phyloP scores from a whole-genome alignment of 2,113 vertebrate genomes.

The Neofelis nebulosa region DNA sequence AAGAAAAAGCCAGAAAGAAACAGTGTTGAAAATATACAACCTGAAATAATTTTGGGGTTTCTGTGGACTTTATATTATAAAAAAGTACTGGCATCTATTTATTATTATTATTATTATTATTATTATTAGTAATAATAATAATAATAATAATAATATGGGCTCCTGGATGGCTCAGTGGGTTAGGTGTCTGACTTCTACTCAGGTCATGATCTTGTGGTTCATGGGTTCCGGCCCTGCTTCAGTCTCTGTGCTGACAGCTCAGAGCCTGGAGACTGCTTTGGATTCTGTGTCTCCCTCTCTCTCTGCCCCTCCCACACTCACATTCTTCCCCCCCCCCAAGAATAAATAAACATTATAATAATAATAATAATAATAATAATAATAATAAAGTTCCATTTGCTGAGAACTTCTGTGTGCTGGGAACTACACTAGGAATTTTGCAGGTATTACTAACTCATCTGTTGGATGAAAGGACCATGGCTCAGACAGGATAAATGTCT shows the following conservation, averaged over 20 bases:
- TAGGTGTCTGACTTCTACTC: too few relatives aligned
- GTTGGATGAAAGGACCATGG: neutral
- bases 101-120: too few relatives aligned
- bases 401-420: conserved; percentile 7
- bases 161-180: too few relatives aligned
- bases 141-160: neutral
- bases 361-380: neutral
- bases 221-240: too few relatives aligned
- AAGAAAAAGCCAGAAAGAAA: conserved; percentile 6
- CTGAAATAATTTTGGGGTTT: neutral
- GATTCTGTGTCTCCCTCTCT: too few relatives aligned
- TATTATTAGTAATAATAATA: neutral
- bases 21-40: neutral
- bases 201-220: too few relatives aligned
- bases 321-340: too few relatives aligned
- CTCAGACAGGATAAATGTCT: neutral
- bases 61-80: neutral
- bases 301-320: too few relatives aligned
- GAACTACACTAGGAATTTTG: neutral
- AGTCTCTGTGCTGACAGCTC: too few relatives aligned
- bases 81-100: neutral
- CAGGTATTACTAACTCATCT: neutral
- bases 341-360: neutral
- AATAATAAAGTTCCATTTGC: neutral
- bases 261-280: too few relatives aligned